phyloP scores from a whole-genome alignment of 2,888 invertebrate species.

The Lathronympha strigana region DNA sequence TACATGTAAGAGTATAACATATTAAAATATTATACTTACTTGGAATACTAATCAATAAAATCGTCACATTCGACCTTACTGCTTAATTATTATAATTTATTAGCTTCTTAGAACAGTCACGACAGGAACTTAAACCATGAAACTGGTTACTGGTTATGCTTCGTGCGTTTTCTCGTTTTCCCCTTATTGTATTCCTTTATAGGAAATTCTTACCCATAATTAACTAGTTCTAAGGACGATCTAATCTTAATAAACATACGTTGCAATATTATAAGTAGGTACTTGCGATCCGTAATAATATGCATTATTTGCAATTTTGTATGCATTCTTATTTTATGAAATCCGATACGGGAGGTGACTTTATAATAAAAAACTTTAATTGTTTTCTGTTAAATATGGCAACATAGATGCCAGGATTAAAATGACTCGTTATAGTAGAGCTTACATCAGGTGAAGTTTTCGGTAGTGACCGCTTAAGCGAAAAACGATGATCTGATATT shows the following conservation, averaged over 20 bases:
- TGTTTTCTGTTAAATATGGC: too few species aligned
- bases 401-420: too few species aligned
- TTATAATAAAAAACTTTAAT: neutral
- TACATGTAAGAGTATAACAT: too few species aligned
- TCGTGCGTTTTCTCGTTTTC: constrained; percentile 11
- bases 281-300: constrained; percentile 1
- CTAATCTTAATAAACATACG: constrained; percentile 11
- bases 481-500: too few species aligned
- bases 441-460: too few species aligned
- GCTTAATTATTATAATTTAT: neutral
- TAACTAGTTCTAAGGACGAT: constrained; percentile 7
- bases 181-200: neutral
- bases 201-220: constrained; percentile 8
- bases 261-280: neutral
- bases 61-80: too few species aligned
- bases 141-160: neutral
- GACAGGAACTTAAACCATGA: neutral
- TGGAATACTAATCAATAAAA: too few species aligned
- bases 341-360: neutral
- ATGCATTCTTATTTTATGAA: constrained; percentile 2
- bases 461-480: too few species aligned
- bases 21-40: too few species aligned
- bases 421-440: too few species aligned
- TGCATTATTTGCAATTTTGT: neutral
- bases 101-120: neutral